Evolutionary conservation across 2,888 invertebrate genomes (phyloP), one percentile per base, ranked within the genome.

Genomic region (Andrena camellia): DNA sequence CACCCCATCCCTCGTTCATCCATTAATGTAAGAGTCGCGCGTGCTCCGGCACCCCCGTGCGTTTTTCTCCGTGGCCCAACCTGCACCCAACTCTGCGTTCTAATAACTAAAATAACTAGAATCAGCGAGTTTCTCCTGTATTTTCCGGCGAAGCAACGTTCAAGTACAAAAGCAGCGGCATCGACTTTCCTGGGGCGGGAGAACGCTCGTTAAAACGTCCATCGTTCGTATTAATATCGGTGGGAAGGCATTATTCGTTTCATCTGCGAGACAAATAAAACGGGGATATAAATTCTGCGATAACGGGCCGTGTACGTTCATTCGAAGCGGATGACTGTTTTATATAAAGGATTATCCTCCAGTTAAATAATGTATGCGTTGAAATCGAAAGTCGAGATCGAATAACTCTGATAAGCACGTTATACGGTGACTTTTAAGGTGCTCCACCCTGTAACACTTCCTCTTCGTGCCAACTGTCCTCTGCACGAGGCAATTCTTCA

Each of bases 161-260:
- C 76, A 64, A 69, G 63, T 70, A 77, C 52, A 66, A 62, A 76
- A 60, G 64, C 59, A 23, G 29, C 35, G 35, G 59, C 70, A 79
- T 76, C 70, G 79, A 79, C 70, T 79, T 57, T 69, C 50, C 10
- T 64, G 59, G 29, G 48, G 64, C 57, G 17, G 64, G 70, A 60
- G 70, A 66, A 57, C 64, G 70, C 31, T 77, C 70, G 69, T 70
- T 79, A 70, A 31, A 79, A 76, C 64, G 33, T 42, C 64, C 10
- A n/a, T 48, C 29, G n/a, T 35, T 20, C 50, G 54, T 54, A 60
- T 50, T n/a, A 26, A 33, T 63, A 57, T 64, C 42, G 76, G 63
- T 50, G 8, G 31, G n/a, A 6, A 13, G 50, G n/a, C 50, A 63
- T 50, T 29, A 50, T 60, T 54, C 54, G 29, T 54, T 77, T 70